Evolutionary conservation across 2,113 vertebrate species (phyloP).

Genomic region (Brevimyrus niger): DNA sequence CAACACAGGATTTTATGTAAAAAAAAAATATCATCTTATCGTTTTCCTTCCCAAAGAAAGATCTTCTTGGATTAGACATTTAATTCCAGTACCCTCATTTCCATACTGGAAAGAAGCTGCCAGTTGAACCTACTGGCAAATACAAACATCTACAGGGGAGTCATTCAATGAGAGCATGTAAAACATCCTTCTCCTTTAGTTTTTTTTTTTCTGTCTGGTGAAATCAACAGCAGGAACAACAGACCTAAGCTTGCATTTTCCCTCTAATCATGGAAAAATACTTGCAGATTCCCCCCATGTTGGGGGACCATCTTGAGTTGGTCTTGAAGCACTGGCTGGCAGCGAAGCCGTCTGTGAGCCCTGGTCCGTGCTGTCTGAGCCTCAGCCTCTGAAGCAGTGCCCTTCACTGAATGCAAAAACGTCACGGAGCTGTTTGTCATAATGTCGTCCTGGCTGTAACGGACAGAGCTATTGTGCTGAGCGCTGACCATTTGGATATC

Average conservation of each 20-base stretch:
- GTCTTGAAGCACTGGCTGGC: constrained; percentile 69
- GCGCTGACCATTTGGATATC: constrained; percentile 86
- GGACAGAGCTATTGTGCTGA: constrained; percentile 93
- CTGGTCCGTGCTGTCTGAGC: constrained; percentile 43
- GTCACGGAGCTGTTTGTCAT: constrained; percentile 71
- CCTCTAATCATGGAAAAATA: constrained; percentile 58
- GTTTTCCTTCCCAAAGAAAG: constrained; percentile 50
- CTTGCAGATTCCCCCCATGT: constrained; percentile 49
- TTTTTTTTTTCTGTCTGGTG: constrained; percentile 55
- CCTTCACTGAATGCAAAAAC: constrained; percentile 50
- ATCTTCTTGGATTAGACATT: constrained; percentile 49
- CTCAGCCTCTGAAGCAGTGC: constrained; percentile 37
- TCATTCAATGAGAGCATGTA: constrained; percentile 98
- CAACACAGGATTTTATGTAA: constrained; percentile 19
- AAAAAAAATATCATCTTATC: constrained; percentile 23
- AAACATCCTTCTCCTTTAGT: constrained; percentile 59
- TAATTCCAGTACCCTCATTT: constrained; percentile 54
- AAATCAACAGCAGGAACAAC: constrained; percentile 99
- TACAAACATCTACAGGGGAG: constrained; percentile 83
- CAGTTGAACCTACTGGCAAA: constrained; percentile 58
- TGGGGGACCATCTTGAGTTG: constrained; percentile 44
- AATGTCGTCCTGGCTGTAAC: constrained; percentile 96
- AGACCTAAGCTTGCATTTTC: constrained; percentile 75
- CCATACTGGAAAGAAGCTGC: constrained; percentile 40
- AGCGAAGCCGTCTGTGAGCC: constrained; percentile 59